Base-by-base conservation (phyloP, 2,113 vertebrate species). In the Stegostoma tigrinum region DNA sequence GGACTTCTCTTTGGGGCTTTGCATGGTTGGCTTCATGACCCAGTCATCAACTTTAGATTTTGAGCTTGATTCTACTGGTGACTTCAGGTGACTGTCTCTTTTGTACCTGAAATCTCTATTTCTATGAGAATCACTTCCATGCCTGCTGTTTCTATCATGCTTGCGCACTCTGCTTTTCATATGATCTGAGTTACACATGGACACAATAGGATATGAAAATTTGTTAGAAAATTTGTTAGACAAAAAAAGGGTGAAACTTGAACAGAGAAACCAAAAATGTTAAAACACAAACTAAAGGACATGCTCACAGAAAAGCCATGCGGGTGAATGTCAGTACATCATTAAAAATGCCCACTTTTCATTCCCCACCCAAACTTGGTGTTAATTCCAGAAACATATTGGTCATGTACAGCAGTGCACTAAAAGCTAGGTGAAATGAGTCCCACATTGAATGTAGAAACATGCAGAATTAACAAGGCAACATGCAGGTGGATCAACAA, bases 221-320 rank as follows among this genome's bases (percentile, higher is more conserved):
- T 42, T 12, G 93, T 95, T 68, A 95, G 93, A 27, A 48, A 95
- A 95, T n/a, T n/a, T 72, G 93, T 95, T 95, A 95, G 66, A 72
- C 93, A 70, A 10, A 70, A 70, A 95, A 95, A 67, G n/a, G 17
- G 14, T 2, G 61, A 90, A 52, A 90, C 89, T 66, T 61, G 8
- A n/a, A 90, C 61, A n/a, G 34, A 67, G 61, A 14, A 27, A 15
- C 48, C 48, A 15, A n/a, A 21, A 66, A 42, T 83, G 80, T 83
- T 83, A 83, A 66, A 93, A n/a, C 89, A 93, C n/a, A 38, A 93
- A 93, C n/a, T 64, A n/a, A 52, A 64, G 14, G 27, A n/a, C 8
- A 91, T n/a, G 67, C 38, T 27, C 67, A 95, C 12, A 48, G 67
- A 70, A 61, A 95, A 72, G 42, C 42, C 64, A 70, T 42, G 66